Percentiles rank a stretch among this genome's conserved stretches.
Evolutionary conservation across 2,113 vertebrate genomes (phyloP).

Genomic region (Erythrolamprus reginae): DNA sequence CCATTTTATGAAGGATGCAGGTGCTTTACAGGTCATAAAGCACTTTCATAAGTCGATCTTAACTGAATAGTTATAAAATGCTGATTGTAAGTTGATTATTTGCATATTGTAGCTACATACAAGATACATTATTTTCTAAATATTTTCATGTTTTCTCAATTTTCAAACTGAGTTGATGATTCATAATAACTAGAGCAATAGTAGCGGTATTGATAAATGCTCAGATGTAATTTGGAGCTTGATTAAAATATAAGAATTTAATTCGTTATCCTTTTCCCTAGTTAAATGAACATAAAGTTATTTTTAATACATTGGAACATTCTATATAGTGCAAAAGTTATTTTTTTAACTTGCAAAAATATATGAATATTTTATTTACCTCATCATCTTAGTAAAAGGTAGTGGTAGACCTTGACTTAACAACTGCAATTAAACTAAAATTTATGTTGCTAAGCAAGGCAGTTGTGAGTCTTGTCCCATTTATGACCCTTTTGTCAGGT

Average conservation of each 20-base stretch:
- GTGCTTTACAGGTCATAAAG: not conserved
- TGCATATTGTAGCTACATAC: not conserved
- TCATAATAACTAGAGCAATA: not conserved
- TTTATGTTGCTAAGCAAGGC: not conserved
- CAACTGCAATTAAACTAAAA: not conserved
- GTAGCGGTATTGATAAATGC: not conserved
- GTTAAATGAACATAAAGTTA: not conserved
- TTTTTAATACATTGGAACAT: not conserved
- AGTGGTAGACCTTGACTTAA: not conserved
- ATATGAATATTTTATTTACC: not conserved
- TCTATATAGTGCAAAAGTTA: not conserved
- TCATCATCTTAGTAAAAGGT: not conserved
- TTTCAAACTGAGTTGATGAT: not conserved
- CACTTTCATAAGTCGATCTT: not conserved
- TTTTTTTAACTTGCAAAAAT: not conserved
- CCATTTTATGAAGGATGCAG: not conserved
- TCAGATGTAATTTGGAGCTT: not conserved
- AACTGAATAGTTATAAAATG: not conserved
- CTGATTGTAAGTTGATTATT: not conserved
- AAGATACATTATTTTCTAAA: not conserved
- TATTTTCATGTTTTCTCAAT: not conserved
- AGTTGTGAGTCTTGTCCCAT: not conserved
- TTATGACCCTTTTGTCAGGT: not conserved
- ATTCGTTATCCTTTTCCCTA: not conserved
- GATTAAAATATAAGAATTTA: not conserved